A percentile compares a stretch with the other conserved stretches of the same genome.
phyloP scores from a whole-genome alignment of 2,888 invertebrate species.

The Julus scanicus region DNA sequence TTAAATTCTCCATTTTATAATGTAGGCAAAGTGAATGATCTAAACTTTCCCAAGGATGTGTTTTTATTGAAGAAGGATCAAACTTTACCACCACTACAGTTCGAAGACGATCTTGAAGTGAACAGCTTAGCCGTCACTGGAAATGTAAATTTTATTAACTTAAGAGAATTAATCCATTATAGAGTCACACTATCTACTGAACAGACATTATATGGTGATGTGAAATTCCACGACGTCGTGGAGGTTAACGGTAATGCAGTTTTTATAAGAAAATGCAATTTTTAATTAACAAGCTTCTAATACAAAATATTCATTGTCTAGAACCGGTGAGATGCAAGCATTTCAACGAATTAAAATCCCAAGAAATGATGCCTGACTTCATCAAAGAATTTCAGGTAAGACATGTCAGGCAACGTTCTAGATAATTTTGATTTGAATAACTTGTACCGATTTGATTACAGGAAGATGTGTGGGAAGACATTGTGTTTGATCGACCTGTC shows the following conservation, averaged over 20 bases:
- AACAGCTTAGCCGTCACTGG: conserved; percentile 31
- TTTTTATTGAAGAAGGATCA: not conserved
- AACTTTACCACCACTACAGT: not conserved
- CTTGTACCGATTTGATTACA: not conserved
- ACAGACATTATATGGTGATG: conserved; percentile 2
- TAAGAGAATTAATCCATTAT: not conserved
- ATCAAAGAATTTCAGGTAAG: not conserved
- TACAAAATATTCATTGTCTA: not conserved
- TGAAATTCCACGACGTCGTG: not conserved
- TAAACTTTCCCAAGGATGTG: conserved; percentile 31
- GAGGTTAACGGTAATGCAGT: not conserved
- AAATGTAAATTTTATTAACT: conserved; percentile 5
- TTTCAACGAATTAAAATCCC: not conserved
- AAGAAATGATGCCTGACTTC: not conserved
- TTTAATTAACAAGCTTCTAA: not conserved
- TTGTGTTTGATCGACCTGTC: conserved; percentile 40
- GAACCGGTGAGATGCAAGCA: not conserved
- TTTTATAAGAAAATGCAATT: not conserved
- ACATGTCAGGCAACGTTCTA: not conserved
- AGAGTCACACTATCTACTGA: conserved; percentile 35
- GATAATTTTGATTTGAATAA: not conserved
- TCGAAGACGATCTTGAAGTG: conserved; percentile 30
- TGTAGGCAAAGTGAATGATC: not conserved
- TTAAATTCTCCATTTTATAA: not conserved
- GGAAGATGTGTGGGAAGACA: conserved; percentile 31